Evolutionary conservation across 1,140 invertebrate genomes (phyloP).

Genomic region (Pristionchus pacificus): DNA sequence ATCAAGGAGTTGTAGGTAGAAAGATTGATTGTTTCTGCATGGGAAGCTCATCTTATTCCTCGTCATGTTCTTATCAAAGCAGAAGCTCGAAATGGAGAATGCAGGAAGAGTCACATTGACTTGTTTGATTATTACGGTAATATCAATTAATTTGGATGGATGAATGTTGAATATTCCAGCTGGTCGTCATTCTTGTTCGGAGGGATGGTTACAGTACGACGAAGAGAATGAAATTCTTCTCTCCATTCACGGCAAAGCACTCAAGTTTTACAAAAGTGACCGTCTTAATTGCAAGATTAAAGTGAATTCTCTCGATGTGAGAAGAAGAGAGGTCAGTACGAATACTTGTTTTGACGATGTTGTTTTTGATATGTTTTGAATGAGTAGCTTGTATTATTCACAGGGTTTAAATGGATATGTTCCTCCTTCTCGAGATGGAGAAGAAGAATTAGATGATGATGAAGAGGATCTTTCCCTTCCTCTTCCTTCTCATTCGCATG

Average conservation of each 20-base stretch:
- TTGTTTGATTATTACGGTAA: conserved; percentile 54
- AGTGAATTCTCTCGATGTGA: conserved; percentile 47
- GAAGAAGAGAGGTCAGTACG: conserved; percentile 44
- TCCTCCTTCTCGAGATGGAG: not conserved
- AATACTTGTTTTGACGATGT: conserved; percentile 3
- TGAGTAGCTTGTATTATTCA: not conserved
- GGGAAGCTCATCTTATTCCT: conserved; percentile 53
- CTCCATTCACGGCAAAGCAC: conserved; percentile 44
- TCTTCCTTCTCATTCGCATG: conserved; percentile 1
- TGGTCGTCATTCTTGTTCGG: conserved; percentile 43
- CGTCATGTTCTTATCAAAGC: conserved; percentile 45
- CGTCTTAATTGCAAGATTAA: conserved; percentile 43
- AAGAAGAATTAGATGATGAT: conserved; percentile 26
- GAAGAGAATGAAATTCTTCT: conserved; percentile 52
- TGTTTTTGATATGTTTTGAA: not conserved
- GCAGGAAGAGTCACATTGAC: conserved; percentile 46
- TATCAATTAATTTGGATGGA: conserved; percentile 14
- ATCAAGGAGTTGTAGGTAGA: not conserved
- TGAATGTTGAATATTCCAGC: conserved; percentile 32
- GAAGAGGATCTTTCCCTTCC: conserved; percentile 4
- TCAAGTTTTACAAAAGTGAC: conserved; percentile 53
- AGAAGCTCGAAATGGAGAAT: conserved; percentile 46
- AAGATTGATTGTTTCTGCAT: conserved; percentile 28
- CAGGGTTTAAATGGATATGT: not conserved
- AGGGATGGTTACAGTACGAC: conserved; percentile 49